Evolutionary conservation across 2,797 vertebrate species (phyloP), one percentile per base, ranked within the genome.

Genomic region (Protosalanx chinensis): DNA sequence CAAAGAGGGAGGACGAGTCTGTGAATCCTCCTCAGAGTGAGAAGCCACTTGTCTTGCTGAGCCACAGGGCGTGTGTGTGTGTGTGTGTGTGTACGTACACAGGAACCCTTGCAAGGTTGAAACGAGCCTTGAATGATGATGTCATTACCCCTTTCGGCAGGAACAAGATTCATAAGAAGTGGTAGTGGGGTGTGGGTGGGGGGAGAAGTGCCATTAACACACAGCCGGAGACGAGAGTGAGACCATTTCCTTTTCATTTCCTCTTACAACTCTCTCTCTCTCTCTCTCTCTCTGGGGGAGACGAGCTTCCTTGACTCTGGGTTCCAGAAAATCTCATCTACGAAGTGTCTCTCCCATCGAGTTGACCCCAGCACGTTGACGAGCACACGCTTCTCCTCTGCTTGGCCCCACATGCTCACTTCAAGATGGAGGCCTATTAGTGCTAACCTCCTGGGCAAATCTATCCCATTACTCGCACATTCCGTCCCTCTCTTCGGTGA

Each of bases 201-300:
- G 51, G 46, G 46, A 12, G 13, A 83, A 84, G 76, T 77, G 76
- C 82, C 81, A 83, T 88, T 83, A 87, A 60, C 64, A 83, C 80
- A 46, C 81, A 76, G 78, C 76, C 75, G 77, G 81, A 83, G 80
- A 85, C 84, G 79, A 79, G 74, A 83, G 73, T 41, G 79, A 37
- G 68, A 72, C 30, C 64, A 82, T 87, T 84, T 84, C 71, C 76
- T 82, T 85, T 78, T 79, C 18, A 51, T 84, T 86, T 83, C 59
- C 27, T 30, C 20, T 27, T 12, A 16, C 58, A 3, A 29, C 58
- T 29, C 8, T 60, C 58, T 58, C 56, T 58, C 56, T 60, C 58
- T 60, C 57, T 59, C n/a, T n/a, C n/a, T n/a, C n/a, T n/a, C n/a
- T n/a, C n/a, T 18, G 18, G 56, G 6, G n/a, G 8, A 57, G 53